Percentiles rank a stretch among this genome's conserved stretches.
These are phyloP conservation scores for Vidua chalybeata DNA, from an alignment of 2,113 vertebrate species.

Conservation along the genomic window DNA sequence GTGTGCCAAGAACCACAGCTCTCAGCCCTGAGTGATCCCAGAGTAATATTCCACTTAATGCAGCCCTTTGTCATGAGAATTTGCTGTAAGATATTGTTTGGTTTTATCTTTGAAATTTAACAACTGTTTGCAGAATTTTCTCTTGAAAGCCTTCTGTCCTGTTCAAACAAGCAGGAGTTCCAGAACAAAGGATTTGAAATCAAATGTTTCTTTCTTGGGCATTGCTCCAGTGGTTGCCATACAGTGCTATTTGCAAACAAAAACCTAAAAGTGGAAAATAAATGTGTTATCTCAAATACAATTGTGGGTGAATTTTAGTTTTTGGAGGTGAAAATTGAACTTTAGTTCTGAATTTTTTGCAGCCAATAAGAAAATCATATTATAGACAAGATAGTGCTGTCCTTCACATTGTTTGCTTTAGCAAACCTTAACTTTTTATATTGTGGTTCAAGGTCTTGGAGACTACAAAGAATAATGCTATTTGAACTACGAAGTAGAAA, in stretches of 20 bases:
- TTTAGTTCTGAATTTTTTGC: background rate
- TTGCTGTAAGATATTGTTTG: background rate
- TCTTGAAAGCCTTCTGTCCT: background rate
- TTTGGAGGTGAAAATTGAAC: background rate
- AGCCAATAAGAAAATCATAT: background rate
- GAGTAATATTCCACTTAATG: background rate
- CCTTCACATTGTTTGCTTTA: background rate
- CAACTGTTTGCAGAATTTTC: background rate
- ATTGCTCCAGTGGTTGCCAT: background rate
- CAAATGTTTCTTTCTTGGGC: background rate
- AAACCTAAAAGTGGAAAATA: background rate
- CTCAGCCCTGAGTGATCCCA: fast-evolving
- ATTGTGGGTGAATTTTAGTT: background rate
- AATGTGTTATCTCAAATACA: background rate
- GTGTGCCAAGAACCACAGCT: no score
- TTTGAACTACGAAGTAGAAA: background rate
- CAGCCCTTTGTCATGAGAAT: background rate
- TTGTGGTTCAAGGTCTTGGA: background rate
- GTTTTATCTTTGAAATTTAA: background rate
- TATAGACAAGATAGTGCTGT: background rate
- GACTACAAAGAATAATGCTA: background rate
- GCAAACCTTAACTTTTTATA: background rate
- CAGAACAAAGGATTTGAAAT: background rate
- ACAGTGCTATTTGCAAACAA: background rate
- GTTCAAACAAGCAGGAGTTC: background rate